A percentile compares a stretch with the other conserved stretches of the same genome.
phyloP scores from a whole-genome alignment of 2,113 vertebrate species.

The Pyrgilauda ruficollis region DNA sequence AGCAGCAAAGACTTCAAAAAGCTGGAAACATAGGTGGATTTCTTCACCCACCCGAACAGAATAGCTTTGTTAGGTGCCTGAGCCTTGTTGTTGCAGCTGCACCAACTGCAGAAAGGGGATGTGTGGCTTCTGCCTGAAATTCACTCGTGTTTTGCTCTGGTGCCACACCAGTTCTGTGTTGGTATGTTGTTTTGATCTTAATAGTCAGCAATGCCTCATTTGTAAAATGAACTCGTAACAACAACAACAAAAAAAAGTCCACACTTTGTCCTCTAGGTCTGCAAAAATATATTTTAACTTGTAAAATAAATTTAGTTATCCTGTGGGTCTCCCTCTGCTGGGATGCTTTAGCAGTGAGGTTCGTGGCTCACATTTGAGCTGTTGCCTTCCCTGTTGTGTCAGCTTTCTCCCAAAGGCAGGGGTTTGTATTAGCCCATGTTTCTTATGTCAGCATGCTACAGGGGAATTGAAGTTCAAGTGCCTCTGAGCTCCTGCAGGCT shows the following conservation, averaged over 20 bases:
- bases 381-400: neutral
- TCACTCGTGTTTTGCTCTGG: neutral
- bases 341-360: neutral
- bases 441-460: neutral
- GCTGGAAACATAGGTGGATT: conserved; percentile 40
- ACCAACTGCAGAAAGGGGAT: neutral
- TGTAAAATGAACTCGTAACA: neutral
- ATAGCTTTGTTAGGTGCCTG: neutral
- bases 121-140: neutral
- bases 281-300: neutral
- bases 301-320: neutral
- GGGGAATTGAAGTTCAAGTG: neutral
- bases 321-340: rapidly evolving
- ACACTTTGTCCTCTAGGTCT: neutral
- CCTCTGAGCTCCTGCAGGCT: neutral
- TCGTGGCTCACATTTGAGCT: neutral
- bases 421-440: neutral
- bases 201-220: neutral
- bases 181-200: neutral
- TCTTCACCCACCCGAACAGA: neutral
- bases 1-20: neutral
- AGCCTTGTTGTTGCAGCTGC: conserved; percentile 45
- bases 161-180: neutral
- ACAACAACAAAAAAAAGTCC: neutral
- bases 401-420: neutral